These are phyloP conservation scores for Meteorus cinctellus DNA, from an alignment of 2,888 invertebrate species.

Conservation along the genomic window DNA sequence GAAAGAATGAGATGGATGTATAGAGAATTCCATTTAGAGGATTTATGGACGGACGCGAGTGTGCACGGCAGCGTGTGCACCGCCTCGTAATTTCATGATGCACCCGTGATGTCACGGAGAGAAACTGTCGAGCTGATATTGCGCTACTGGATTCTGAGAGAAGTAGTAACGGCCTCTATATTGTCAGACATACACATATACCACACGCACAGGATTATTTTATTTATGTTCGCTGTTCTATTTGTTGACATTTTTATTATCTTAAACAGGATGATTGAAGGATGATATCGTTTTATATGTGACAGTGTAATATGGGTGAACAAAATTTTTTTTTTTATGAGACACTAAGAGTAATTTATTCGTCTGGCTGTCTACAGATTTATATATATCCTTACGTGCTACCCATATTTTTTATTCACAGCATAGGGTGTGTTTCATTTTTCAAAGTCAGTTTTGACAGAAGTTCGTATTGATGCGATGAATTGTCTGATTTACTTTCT, in stretches of 20 bases:
- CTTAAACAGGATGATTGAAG: background rate
- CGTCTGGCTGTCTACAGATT: too few relatives aligned
- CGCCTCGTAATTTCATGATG: conserved; percentile 40
- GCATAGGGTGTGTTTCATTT: too few relatives aligned
- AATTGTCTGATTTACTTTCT: too few relatives aligned
- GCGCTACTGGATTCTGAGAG: conserved; percentile 26
- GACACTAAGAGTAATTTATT: too few relatives aligned
- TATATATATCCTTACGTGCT: too few relatives aligned
- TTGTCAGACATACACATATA: conserved; percentile 33
- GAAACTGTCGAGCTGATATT: conserved; percentile 34
- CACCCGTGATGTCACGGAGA: conserved; percentile 38
- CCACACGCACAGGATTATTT: background rate
- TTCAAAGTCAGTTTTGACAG: too few relatives aligned
- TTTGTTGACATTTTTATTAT: background rate
- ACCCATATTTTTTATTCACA: too few relatives aligned
- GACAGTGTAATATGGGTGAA: background rate
- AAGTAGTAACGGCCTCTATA: conserved; percentile 25
- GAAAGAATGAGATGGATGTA: conserved; percentile 35
- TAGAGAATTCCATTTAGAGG: conserved; percentile 60
- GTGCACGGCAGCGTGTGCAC: conserved; percentile 40
- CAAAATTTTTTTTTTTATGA: too few relatives aligned
- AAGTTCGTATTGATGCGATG: too few relatives aligned
- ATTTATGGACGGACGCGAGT: conserved; percentile 60
- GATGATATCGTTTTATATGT: background rate
- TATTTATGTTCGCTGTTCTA: background rate